phyloP scores from a whole-genome alignment of 2,113 vertebrate species.

The Etheostoma cragini region DNA sequence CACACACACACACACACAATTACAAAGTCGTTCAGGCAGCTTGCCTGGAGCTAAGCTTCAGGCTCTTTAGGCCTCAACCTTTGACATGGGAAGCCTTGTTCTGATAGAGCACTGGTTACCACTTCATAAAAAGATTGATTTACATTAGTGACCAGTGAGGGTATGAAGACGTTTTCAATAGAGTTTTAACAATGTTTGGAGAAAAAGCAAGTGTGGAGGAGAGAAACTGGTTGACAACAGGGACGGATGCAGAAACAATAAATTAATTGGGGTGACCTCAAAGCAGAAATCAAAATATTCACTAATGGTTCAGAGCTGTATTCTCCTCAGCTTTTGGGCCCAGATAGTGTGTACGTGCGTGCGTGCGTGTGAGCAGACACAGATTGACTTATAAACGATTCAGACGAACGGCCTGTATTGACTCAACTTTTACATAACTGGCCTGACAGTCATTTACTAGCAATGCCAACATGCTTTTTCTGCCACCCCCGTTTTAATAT shows the following conservation, averaged over 20 bases:
- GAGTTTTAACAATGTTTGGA: conserved; percentile 3
- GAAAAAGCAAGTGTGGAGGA: conserved; percentile 3
- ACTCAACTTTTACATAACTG: neutral
- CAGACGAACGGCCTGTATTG: neutral
- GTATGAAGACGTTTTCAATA: neutral
- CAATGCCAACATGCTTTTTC: neutral
- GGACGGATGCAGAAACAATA: conserved; percentile 6
- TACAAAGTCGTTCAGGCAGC: conserved; percentile 21
- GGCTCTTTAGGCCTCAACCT: conserved; percentile 23
- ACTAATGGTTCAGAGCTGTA: conserved; percentile 18
- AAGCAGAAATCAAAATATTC: conserved; percentile 27
- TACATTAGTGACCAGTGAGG: conserved; percentile 37
- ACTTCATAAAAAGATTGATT: conserved; percentile 38
- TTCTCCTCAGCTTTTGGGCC: too few species aligned
- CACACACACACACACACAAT: conserved; percentile 6
- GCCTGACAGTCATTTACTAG: neutral
- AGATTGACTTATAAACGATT: neutral
- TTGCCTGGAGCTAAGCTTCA: conserved; percentile 36
- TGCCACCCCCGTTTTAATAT: conserved; percentile 12
- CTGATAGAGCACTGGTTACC: conserved; percentile 44
- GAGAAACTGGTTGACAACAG: neutral
- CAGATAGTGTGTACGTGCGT: too few species aligned
- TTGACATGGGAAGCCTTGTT: conserved; percentile 49
- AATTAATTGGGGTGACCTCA: conserved; percentile 29
- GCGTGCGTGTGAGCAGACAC: neutral